phyloP scores from a whole-genome alignment of 2,113 vertebrate genomes.

The Chaenocephalus aceratus region DNA sequence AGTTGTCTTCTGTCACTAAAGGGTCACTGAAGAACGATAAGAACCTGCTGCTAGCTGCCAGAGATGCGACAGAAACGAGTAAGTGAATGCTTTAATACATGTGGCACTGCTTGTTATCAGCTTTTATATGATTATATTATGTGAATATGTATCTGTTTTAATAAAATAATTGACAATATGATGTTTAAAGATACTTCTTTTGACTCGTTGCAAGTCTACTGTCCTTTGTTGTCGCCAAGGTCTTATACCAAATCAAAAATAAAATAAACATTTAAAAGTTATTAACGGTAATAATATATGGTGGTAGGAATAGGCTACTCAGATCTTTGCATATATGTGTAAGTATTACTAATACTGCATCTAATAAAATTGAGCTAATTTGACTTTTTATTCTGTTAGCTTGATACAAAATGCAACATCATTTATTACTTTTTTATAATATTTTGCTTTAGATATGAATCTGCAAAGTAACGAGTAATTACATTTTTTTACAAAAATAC shows the following conservation, averaged over 20 bases:
- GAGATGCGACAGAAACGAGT: conserved; percentile 11
- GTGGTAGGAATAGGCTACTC: too few species aligned
- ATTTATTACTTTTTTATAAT: neutral
- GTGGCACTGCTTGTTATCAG: too few species aligned
- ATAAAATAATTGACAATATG: neutral
- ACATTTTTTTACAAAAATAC: too few species aligned
- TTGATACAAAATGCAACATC: neutral
- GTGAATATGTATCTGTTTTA: neutral
- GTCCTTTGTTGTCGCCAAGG: too few species aligned
- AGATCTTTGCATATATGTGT: too few species aligned
- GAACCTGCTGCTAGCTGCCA: neutral
- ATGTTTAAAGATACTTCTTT: neutral
- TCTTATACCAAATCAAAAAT: too few species aligned
- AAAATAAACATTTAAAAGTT: neutral
- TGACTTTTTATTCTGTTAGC: neutral
- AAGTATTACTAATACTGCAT: neutral
- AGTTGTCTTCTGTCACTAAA: conserved; percentile 12
- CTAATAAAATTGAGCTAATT: too few species aligned
- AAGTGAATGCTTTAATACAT: neutral
- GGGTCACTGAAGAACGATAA: neutral
- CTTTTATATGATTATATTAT: neutral
- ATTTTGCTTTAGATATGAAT: neutral
- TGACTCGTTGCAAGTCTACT: neutral
- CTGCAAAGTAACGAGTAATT: neutral
- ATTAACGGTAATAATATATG: neutral